phyloP scores from a whole-genome alignment of 2,113 vertebrate genomes.

The Leuciscus idus region DNA sequence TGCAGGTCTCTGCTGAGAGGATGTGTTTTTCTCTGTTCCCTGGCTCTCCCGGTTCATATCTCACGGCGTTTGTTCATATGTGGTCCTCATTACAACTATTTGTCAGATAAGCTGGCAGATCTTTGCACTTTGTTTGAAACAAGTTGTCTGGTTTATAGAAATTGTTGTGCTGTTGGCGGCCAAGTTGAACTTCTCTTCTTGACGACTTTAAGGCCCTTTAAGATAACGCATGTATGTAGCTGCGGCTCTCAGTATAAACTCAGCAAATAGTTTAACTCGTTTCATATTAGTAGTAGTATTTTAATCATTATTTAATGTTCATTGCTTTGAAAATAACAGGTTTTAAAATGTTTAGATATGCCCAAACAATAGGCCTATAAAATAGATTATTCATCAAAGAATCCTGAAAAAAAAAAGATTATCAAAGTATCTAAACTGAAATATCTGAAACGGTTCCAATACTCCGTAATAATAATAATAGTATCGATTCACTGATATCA shows the following conservation, averaged over 20 bases:
- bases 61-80: background rate
- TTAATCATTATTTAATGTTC: background rate
- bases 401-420: too few species aligned
- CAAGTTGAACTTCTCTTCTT: background rate
- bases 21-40: background rate
- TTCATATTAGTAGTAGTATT: background rate
- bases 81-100: conserved; percentile 26
- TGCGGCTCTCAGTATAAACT: background rate
- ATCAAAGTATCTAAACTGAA: too few species aligned
- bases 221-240: too few species aligned
- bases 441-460: too few species aligned
- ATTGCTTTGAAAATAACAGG: background rate
- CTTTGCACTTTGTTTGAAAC: background rate
- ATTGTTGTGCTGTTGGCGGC: conserved; percentile 14
- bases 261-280: background rate
- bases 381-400: background rate
- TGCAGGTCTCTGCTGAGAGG: background rate
- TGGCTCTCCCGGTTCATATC: background rate
- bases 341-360: background rate
- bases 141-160: background rate
- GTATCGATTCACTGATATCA: too few species aligned
- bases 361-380: background rate
- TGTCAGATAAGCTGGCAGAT: background rate
- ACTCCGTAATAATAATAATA: too few species aligned
- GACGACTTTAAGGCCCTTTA: background rate